Percentiles rank a stretch among this genome's conserved stretches.
These are phyloP conservation scores for Muscicapa adusta DNA, from an alignment of 2,113 vertebrate species.

Conservation along the genomic window DNA sequence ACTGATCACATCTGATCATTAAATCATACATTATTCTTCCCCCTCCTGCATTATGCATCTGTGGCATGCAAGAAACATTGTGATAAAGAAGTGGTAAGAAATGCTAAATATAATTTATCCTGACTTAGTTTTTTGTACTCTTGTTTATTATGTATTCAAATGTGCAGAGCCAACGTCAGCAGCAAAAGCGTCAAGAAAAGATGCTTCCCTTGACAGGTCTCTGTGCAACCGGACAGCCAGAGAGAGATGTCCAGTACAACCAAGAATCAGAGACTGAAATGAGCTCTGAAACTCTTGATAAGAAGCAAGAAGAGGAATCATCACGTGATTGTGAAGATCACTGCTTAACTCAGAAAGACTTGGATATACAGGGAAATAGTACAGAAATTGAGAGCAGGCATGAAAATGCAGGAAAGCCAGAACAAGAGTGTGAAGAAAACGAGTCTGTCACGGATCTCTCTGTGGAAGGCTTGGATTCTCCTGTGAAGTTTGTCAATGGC, in stretches of 20 bases:
- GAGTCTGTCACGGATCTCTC: not conserved
- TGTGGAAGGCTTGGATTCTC: not conserved
- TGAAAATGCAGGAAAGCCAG: conserved; percentile 15
- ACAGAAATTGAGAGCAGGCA: not conserved
- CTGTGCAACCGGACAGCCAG: not conserved
- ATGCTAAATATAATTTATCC: not conserved
- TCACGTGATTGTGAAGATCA: not conserved
- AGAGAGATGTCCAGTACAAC: not conserved
- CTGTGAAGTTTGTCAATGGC: not conserved
- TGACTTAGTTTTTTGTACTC: not conserved
- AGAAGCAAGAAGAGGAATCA: conserved; percentile 38
- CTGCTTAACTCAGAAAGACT: conserved; percentile 15
- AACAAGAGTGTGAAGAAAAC: not conserved
- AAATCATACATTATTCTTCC: not conserved
- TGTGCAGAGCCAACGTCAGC: conserved; percentile 83
- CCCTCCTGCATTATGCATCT: not conserved
- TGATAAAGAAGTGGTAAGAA: not conserved
- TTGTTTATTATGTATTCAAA: not conserved
- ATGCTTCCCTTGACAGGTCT: conserved; percentile 58
- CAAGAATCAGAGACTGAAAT: conserved; percentile 48
- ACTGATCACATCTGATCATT: not conserved
- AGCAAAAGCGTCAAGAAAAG: conserved; percentile 84
- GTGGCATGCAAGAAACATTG: not conserved
- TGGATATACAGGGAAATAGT: not conserved
- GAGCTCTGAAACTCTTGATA: not conserved